Evolutionary conservation across 2,888 invertebrate genomes (phyloP).

Genomic region (Latheticus oryzae): DNA sequence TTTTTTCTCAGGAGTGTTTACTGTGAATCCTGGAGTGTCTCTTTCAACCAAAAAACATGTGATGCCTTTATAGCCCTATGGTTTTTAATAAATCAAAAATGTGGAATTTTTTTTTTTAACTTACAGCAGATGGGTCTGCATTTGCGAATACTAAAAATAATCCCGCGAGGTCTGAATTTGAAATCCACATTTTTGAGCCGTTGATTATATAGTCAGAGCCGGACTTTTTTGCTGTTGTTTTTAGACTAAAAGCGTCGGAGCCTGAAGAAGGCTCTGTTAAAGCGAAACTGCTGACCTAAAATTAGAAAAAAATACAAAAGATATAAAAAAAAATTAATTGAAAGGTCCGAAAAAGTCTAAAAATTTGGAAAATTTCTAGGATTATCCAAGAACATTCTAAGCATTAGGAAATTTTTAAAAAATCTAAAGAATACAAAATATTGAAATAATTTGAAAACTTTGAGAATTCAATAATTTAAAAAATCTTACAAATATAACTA

Average conservation of each 20-base stretch:
- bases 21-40: constrained; percentile 84
- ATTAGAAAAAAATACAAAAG: too few species aligned
- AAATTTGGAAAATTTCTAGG: too few species aligned
- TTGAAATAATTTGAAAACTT: too few species aligned
- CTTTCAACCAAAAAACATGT: constrained; percentile 95
- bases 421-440: too few species aligned
- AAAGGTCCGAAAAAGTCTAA: too few species aligned
- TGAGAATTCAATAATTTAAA: too few species aligned
- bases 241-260: constrained; percentile 95
- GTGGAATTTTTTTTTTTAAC: constrained; percentile 1
- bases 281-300: constrained; percentile 90
- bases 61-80: constrained; percentile 90
- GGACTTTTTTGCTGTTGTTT: constrained; percentile 90
- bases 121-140: constrained; percentile 84
- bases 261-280: constrained; percentile 92
- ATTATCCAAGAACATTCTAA: too few species aligned
- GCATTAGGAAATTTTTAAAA: too few species aligned
- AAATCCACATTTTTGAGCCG: constrained; percentile 99
- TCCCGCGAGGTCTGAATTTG: constrained; percentile 93
- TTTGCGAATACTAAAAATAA: constrained; percentile 96
- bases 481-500: too few species aligned
- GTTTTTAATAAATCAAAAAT: not conserved
- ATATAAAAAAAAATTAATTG: too few species aligned
- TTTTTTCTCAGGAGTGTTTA: constrained; percentile 95
- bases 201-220: constrained; percentile 89